These are phyloP conservation scores for Dermochelys coriacea DNA, from an alignment of 2,797 vertebrate genomes.

Conservation along the genomic window DNA sequence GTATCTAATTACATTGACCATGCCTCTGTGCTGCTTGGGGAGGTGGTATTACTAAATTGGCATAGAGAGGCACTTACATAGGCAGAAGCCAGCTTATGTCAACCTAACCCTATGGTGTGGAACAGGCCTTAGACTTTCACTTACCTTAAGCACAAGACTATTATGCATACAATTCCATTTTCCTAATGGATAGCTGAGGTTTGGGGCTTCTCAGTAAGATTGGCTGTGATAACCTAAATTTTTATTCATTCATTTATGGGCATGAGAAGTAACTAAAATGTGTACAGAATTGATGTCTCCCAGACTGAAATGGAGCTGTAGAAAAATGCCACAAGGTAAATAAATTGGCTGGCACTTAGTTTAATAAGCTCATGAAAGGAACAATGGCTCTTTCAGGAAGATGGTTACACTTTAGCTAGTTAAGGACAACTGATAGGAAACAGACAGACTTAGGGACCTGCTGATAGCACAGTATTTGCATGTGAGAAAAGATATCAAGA, in stretches of 20 bases:
- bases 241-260: neutral
- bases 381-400: constrained; percentile 43
- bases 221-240: neutral
- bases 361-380: neutral
- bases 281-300: neutral
- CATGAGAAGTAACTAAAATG: neutral
- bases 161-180: neutral
- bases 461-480: constrained; percentile 5
- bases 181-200: neutral
- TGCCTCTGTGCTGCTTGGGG: neutral
- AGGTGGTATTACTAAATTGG: neutral
- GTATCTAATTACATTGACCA: neutral
- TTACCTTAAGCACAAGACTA: neutral
- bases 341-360: neutral
- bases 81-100: neutral
- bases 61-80: neutral
- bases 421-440: constrained; percentile 20
- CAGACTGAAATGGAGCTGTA: neutral
- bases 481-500: neutral
- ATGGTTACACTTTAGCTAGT: constrained; percentile 5
- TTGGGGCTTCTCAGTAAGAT: neutral
- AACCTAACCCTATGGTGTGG: neutral
- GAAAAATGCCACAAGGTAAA: constrained; percentile 36
- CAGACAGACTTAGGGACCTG: neutral
- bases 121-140: neutral